phyloP scores from a whole-genome alignment of 1,140 invertebrate genomes.

The Drosophila nikananu region DNA sequence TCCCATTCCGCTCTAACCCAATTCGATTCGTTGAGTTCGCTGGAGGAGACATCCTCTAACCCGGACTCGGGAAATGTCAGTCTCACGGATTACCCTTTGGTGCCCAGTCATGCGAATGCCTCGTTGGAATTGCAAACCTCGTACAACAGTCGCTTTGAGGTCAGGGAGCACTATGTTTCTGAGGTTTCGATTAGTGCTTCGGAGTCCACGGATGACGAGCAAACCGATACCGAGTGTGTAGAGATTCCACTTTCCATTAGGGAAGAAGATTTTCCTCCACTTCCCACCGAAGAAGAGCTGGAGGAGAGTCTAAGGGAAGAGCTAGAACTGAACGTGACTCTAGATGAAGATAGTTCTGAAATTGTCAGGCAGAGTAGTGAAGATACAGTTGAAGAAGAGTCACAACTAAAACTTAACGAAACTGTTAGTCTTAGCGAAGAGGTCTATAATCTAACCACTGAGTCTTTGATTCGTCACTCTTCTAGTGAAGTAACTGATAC shows the following conservation, averaged over 20 bases:
- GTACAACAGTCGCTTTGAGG: constrained; percentile 76
- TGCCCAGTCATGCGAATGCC: constrained; percentile 51
- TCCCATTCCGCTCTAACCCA: constrained; percentile 32
- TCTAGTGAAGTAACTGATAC: constrained; percentile 14
- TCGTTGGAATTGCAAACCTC: constrained; percentile 60
- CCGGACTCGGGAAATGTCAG: constrained; percentile 83
- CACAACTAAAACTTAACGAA: constrained; percentile 24
- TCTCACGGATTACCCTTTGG: constrained; percentile 73
- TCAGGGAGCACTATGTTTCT: constrained; percentile 67
- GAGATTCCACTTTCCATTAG: background rate
- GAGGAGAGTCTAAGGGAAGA: constrained; percentile 71
- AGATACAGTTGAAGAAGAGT: constrained; percentile 17
- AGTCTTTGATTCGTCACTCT: constrained; percentile 6
- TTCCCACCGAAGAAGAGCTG: constrained; percentile 73
- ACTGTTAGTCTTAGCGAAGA: constrained; percentile 35
- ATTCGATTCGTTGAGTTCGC: constrained; percentile 75
- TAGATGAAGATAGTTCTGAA: background rate
- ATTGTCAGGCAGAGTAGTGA: constrained; percentile 10
- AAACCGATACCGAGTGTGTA: constrained; percentile 22
- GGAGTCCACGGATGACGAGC: constrained; percentile 38
- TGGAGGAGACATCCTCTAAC: constrained; percentile 80
- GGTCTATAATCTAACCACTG: constrained; percentile 41
- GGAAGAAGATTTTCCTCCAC: constrained; percentile 62
- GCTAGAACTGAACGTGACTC: background rate
- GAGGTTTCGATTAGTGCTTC: constrained; percentile 66